Percentiles rank a stretch among this genome's conserved stretches.
phyloP scores from a whole-genome alignment of 2,797 vertebrate genomes.

The Coracias cyanogaster region DNA sequence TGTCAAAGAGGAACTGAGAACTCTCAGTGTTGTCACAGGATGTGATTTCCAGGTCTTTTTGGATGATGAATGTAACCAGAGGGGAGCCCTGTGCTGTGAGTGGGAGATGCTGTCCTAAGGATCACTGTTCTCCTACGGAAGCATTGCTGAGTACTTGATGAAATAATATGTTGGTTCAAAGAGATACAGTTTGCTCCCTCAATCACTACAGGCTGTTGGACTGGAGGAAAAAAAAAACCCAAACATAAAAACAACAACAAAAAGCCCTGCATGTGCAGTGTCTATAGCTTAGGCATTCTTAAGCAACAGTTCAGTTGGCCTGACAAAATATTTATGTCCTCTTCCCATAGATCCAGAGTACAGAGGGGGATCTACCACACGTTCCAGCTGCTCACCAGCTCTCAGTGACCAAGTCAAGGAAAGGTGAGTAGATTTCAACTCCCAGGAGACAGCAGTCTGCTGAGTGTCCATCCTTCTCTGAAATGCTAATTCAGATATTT shows the following conservation, averaged over 20 bases:
- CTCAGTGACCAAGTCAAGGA: conserved; percentile 78
- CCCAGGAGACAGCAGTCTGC: background rate
- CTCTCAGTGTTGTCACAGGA: background rate
- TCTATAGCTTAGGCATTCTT: background rate
- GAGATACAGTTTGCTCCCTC: background rate
- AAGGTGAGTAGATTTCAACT: conserved; percentile 70
- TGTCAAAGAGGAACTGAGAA: background rate
- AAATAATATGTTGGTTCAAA: background rate
- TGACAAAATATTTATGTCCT: conserved; percentile 24
- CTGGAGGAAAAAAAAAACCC: background rate
- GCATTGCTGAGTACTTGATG: background rate
- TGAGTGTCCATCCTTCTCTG: background rate
- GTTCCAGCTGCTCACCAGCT: conserved; percentile 73
- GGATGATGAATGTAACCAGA: fast-evolving
- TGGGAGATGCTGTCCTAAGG: background rate
- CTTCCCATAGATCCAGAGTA: conserved; percentile 89
- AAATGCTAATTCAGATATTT: background rate
- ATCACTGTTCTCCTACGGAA: background rate
- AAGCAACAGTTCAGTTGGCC: background rate
- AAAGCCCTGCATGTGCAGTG: background rate
- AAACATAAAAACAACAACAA: background rate
- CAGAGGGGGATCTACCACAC: conserved; percentile 87
- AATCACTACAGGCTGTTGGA: background rate
- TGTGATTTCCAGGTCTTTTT: background rate
- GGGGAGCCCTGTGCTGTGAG: background rate